These are phyloP conservation scores for Odocoileus hemionus DNA, from an alignment of 2,113 vertebrate genomes.

Conservation along the genomic window DNA sequence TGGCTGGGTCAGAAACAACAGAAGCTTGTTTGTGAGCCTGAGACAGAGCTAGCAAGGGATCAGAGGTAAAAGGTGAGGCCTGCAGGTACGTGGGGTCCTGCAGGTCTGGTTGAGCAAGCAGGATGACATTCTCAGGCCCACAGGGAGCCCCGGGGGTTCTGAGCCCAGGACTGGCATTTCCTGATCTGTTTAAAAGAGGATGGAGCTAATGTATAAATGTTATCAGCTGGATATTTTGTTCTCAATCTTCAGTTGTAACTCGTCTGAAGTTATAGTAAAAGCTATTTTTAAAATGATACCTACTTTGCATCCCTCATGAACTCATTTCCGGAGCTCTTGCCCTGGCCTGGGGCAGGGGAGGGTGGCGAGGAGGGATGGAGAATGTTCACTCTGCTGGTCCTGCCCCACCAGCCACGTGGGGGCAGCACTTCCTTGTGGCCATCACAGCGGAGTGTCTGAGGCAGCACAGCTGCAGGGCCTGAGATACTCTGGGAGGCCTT, in stretches of 20 bases:
- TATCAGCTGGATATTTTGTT: neutral
- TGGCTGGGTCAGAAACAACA: neutral
- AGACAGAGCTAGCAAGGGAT: neutral
- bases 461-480: neutral
- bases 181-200: neutral
- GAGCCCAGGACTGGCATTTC: neutral
- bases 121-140: neutral
- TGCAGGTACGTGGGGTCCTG: neutral
- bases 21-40: neutral
- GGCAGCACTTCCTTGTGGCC: neutral
- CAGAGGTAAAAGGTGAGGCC: neutral
- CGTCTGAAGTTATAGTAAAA: neutral
- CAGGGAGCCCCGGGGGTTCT: neutral
- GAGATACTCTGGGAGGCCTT: neutral
- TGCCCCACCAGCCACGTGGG: neutral
- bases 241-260: neutral
- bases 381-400: accelerated
- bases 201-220: neutral
- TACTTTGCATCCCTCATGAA: neutral
- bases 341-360: neutral
- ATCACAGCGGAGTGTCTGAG: accelerated
- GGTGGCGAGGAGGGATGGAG: accelerated
- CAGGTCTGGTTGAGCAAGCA: neutral
- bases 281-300: neutral
- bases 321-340: accelerated